Percentiles rank a stretch among this genome's conserved stretches.
Conservation (phyloP, 2,797 vertebrate genomes). For the Liparis tanakae region DNA sequence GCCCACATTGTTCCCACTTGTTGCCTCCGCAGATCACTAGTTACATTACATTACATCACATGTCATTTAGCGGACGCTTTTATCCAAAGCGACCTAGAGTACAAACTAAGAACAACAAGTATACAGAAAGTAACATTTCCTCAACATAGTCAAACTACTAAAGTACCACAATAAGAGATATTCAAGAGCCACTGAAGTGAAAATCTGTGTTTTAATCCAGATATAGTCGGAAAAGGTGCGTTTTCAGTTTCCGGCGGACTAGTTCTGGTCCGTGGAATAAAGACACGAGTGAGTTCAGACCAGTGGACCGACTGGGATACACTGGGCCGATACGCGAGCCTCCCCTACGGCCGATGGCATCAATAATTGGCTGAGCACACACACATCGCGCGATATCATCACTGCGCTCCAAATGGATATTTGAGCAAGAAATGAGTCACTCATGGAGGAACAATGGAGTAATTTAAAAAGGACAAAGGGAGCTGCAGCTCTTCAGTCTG, state of each 20-base stretch:
- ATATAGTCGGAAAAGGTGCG: too few relatives aligned
- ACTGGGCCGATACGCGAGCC: slow-evolving; percentile 33
- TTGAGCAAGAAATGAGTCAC: slow-evolving; percentile 54
- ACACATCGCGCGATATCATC: slow-evolving; percentile 17
- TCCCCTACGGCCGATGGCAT: slow-evolving; percentile 27
- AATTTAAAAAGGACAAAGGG: slow-evolving; percentile 60
- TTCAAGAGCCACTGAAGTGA: too few relatives aligned
- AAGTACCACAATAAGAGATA: too few relatives aligned
- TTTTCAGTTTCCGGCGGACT: too few relatives aligned
- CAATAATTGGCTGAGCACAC: slow-evolving; percentile 44
- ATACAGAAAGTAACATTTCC: too few relatives aligned
- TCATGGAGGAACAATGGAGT: slow-evolving; percentile 57
- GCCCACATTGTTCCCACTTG: slow-evolving; percentile 50
- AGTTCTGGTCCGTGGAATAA: not conserved
- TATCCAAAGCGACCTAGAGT: too few relatives aligned
- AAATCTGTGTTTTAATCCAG: too few relatives aligned
- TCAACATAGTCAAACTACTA: too few relatives aligned
- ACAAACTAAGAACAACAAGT: too few relatives aligned
- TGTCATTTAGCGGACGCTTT: too few relatives aligned
- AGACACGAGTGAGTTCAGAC: slow-evolving; percentile 10
- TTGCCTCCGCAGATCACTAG: slow-evolving; percentile 36
- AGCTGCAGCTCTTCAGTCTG: slow-evolving; percentile 13
- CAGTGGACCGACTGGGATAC: slow-evolving; percentile 33
- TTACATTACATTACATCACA: too few relatives aligned
- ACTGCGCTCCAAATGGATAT: slow-evolving; percentile 43